Percentiles rank a stretch among this genome's conserved stretches.
Conservation (phyloP, 2,113 vertebrate species). For the Gallinago media region DNA sequence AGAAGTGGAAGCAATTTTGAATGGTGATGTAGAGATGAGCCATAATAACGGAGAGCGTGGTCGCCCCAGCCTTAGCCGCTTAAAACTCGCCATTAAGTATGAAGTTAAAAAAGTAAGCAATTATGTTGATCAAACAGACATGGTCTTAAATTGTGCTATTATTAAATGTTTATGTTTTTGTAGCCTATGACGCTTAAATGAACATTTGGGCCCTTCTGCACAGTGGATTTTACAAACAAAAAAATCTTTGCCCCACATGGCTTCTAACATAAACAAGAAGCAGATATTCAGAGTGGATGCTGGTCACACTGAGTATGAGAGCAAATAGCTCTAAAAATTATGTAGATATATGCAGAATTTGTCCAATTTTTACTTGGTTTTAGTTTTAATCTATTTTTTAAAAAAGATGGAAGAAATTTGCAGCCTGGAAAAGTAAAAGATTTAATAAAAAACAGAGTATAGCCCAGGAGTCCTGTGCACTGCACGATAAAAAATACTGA, state of each 20-base stretch:
- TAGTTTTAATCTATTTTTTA: neutral
- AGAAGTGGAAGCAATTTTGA: constrained; percentile 94
- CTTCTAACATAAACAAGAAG: neutral
- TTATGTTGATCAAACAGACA: neutral
- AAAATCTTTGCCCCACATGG: neutral
- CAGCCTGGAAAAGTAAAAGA: neutral
- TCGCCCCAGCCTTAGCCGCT: constrained; percentile 87
- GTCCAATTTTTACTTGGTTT: neutral
- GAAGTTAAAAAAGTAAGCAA: constrained; percentile 94
- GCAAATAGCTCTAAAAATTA: neutral
- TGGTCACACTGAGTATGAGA: neutral
- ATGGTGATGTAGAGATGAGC: constrained; percentile 83
- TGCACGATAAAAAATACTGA: neutral
- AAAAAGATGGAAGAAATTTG: neutral
- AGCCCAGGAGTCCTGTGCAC: neutral
- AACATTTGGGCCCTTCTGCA: neutral
- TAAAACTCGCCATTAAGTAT: constrained; percentile 97
- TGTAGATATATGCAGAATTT: neutral
- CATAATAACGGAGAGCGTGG: constrained; percentile 63
- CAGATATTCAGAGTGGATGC: neutral
- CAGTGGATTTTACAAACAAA: neutral
- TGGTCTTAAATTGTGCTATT: neutral
- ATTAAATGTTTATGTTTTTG: neutral
- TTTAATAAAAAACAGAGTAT: neutral
- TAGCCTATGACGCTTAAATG: neutral